Conservation (phyloP, 2,113 vertebrate species). For the Ictidomys tridecemlineatus region DNA sequence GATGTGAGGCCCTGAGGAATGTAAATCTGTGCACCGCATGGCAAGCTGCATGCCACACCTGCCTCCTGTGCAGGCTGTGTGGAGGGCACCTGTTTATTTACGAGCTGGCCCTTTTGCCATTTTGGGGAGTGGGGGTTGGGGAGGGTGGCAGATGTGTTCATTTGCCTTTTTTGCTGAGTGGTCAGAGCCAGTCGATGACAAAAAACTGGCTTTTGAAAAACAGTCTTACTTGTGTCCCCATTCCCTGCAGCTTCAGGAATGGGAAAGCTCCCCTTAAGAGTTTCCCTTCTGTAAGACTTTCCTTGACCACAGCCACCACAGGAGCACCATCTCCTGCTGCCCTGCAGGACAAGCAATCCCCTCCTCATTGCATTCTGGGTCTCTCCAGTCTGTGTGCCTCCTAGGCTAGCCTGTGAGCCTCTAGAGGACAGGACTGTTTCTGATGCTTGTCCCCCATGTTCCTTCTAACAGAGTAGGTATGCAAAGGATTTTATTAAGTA, state of each 20-base stretch:
- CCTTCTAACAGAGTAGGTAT: not conserved
- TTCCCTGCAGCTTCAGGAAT: not conserved
- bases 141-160: not conserved
- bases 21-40: no score
- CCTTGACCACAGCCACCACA: not conserved
- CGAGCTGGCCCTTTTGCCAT: not conserved
- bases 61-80: not conserved
- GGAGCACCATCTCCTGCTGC: fast-evolving
- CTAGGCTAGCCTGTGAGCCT: not conserved
- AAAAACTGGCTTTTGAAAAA: not conserved
- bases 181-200: not conserved
- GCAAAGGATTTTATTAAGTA: not conserved
- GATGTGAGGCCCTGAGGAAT: not conserved
- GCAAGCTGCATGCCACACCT: no score
- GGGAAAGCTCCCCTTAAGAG: not conserved
- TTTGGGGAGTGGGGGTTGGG: no score
- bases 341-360: not conserved
- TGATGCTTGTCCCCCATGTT: not conserved
- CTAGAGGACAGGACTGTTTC: not conserved
- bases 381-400: not conserved
- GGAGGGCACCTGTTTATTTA: not conserved
- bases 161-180: conserved; percentile 1
- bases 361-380: not conserved
- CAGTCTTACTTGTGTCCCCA: not conserved
- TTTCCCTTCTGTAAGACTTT: not conserved